Conservation (phyloP, 2,797 vertebrate genomes). For the Alosa sapidissima region DNA sequence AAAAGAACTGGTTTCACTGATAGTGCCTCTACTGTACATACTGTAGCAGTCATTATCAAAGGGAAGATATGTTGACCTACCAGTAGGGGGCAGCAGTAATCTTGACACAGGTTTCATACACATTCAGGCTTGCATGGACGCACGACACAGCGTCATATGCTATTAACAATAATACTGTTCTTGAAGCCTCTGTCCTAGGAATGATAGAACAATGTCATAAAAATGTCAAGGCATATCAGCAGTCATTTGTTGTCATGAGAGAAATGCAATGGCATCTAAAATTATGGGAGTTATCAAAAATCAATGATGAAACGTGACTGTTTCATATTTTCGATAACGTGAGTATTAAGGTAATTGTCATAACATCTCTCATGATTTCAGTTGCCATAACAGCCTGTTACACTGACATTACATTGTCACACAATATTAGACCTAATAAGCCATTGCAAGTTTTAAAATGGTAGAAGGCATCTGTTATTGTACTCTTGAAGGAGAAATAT, state of each 20-base stretch:
- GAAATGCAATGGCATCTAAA: not conserved
- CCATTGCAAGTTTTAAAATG: not conserved
- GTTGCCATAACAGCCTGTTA: not conserved
- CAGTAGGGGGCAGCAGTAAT: constrained; percentile 5
- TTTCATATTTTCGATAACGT: not conserved
- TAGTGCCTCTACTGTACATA: not conserved
- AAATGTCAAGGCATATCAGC: not conserved
- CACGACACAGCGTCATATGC: not conserved
- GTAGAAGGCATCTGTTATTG: not conserved
- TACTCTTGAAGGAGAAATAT: not conserved
- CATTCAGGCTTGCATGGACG: not conserved
- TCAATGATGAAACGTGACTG: not conserved
- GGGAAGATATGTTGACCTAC: not conserved
- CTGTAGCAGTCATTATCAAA: not conserved
- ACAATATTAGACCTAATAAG: not conserved
- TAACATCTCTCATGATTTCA: not conserved
- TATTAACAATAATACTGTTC: not conserved
- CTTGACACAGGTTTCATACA: not conserved
- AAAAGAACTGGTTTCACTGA: not conserved
- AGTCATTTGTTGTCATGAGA: not conserved
- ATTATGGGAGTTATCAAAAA: not conserved
- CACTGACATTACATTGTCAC: not conserved
- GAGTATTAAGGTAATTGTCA: not conserved
- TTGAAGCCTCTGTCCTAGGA: not conserved
- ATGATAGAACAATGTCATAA: not conserved